phyloP scores from a whole-genome alignment of 2,888 invertebrate genomes.

The Pyrochroa serraticornis region DNA sequence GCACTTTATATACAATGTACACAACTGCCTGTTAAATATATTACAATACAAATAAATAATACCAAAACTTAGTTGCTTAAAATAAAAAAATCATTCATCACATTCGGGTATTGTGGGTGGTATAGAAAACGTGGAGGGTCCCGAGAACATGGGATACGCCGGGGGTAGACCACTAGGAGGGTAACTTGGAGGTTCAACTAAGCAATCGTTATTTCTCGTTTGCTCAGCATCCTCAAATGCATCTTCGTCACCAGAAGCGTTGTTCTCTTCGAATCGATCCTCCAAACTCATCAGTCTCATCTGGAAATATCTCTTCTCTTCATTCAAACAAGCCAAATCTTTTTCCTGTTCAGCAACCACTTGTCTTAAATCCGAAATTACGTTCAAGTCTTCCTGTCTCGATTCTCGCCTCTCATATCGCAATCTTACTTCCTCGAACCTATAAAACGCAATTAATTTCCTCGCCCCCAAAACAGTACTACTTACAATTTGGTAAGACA shows the following conservation, averaged over 20 bases:
- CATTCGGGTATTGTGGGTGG: conserved; percentile 56
- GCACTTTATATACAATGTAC: conserved; percentile 12
- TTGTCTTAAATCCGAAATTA: conserved; percentile 62
- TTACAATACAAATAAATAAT: conserved; percentile 22
- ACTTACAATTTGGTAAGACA: conserved; percentile 69
- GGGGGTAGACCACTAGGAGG: conserved; percentile 17
- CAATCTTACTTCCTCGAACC: conserved; percentile 65
- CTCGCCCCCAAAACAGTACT: too few species aligned
- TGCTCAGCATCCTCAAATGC: conserved; percentile 47
- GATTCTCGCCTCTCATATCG: conserved; percentile 65
- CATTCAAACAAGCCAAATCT: conserved; percentile 63
- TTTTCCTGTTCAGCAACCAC: conserved; percentile 66
- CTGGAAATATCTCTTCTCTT: conserved; percentile 65
- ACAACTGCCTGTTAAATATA: conserved; percentile 5
- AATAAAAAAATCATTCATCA: conserved; percentile 42
- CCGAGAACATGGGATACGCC: conserved; percentile 23
- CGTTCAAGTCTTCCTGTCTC: conserved; percentile 62
- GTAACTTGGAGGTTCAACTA: conserved; percentile 18
- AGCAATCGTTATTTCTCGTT: conserved; percentile 5
- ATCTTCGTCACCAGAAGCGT: conserved; percentile 44
- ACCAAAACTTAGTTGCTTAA: conserved; percentile 15
- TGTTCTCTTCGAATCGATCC: conserved; percentile 39
- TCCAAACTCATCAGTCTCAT: conserved; percentile 58
- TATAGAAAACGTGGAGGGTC: conserved; percentile 42
- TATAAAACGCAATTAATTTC: conserved; percentile 37